Conservation (phyloP, 2,888 invertebrate genomes). For the Aspidiotus destructor region DNA sequence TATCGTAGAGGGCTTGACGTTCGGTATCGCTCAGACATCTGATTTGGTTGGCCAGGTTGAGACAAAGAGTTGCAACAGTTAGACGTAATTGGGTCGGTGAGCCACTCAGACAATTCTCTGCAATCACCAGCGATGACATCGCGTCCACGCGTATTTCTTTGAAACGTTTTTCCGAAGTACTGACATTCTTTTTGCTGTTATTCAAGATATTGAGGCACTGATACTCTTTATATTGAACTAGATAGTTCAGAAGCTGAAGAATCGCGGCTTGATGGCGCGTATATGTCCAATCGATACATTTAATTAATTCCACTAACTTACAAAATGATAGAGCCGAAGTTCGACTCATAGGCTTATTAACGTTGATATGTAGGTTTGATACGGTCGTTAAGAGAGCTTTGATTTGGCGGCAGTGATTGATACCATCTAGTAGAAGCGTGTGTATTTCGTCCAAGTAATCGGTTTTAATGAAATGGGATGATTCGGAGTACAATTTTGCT, state of each 20-base stretch:
- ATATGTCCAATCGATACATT: conserved; percentile 63
- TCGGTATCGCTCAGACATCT: conserved; percentile 15
- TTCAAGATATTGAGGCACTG: conserved; percentile 15
- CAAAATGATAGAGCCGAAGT: conserved; percentile 43
- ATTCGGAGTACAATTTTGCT: conserved; percentile 43
- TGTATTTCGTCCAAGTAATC: conserved; percentile 50
- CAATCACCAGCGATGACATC: conserved; percentile 63
- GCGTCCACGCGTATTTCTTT: conserved; percentile 58
- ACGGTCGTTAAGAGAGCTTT: conserved; percentile 51
- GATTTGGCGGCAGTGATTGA: conserved; percentile 58
- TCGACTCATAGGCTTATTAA: conserved; percentile 68
- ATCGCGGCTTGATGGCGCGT: conserved; percentile 59
- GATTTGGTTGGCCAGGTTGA: conserved; percentile 17
- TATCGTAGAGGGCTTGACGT: conserved; percentile 3
- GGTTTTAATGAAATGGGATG: conserved; percentile 43
- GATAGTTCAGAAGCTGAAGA: conserved; percentile 61
- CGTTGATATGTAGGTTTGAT: conserved; percentile 58
- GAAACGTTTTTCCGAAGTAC: conserved; percentile 38
- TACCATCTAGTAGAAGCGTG: conserved; percentile 47
- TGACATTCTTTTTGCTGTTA: not conserved
- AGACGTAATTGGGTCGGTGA: conserved; percentile 40
- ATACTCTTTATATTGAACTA: conserved; percentile 56
- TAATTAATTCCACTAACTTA: conserved; percentile 68
- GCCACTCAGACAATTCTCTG: conserved; percentile 57
- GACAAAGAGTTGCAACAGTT: conserved; percentile 6